A percentile compares a stretch with the other conserved stretches of the same genome.
These are phyloP conservation scores for Morone chrysops DNA, from an alignment of 2,113 vertebrate species.

Conservation along the genomic window DNA sequence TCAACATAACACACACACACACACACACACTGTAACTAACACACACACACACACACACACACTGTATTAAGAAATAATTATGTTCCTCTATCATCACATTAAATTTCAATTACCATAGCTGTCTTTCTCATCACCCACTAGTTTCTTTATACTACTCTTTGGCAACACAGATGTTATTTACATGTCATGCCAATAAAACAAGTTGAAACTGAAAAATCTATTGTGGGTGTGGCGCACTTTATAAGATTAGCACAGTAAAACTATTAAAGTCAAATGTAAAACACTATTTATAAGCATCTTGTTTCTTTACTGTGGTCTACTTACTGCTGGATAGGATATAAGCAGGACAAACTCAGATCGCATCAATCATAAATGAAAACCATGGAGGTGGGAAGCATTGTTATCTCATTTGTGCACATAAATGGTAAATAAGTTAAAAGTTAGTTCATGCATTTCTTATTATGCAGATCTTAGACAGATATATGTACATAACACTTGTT, in stretches of 20 bases:
- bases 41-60: too few relatives aligned
- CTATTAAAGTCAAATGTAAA: neutral
- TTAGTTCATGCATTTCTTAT: neutral
- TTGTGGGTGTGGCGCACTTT: neutral
- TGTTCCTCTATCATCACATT: too few relatives aligned
- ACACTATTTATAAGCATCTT: neutral
- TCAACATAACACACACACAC: too few relatives aligned
- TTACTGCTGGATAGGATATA: neutral
- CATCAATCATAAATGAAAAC: neutral
- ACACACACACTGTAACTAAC: too few relatives aligned
- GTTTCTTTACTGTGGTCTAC: neutral
- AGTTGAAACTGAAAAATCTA: neutral
- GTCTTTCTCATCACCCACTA: neutral
- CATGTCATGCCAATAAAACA: neutral
- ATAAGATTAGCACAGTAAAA: neutral
- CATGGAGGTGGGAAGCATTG: neutral
- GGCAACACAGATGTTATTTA: neutral
- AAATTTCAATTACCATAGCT: neutral
- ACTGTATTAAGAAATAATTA: neutral
- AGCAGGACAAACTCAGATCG: neutral
- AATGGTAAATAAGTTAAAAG: neutral
- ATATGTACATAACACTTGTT: too few relatives aligned
- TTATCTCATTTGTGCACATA: neutral
- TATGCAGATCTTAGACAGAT: neutral
- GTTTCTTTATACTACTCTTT: neutral